Conservation (phyloP, 2,113 vertebrate genomes). For the Canis aureus region DNA sequence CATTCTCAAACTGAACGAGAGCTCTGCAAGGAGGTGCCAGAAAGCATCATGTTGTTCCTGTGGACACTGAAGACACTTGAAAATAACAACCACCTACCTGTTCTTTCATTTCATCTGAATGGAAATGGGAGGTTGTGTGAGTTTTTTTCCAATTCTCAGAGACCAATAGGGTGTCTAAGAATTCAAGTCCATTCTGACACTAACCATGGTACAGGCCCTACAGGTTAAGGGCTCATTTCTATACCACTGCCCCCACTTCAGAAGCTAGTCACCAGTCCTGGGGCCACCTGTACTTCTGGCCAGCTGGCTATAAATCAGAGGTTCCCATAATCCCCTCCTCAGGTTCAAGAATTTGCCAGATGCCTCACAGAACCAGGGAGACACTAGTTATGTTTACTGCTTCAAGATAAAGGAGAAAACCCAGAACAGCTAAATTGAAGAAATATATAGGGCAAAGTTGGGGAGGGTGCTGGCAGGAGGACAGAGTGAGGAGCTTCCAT, state of each 20-base stretch:
- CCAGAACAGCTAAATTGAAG: not conserved
- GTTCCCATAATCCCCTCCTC: no score
- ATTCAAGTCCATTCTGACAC: not conserved
- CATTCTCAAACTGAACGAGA: not conserved
- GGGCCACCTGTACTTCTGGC: not conserved
- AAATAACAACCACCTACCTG: not conserved
- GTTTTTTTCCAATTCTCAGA: not conserved
- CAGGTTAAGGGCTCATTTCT: not conserved
- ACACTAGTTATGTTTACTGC: not conserved
- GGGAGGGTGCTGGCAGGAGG: not conserved
- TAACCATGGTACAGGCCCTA: not conserved
- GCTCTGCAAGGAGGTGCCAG: not conserved
- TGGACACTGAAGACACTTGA: not conserved
- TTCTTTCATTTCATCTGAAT: not conserved
- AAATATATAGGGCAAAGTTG: not conserved
- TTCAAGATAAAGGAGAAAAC: not conserved
- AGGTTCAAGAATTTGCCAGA: not conserved
- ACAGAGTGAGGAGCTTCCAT: no score
- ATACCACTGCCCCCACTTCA: not conserved
- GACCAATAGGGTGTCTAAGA: not conserved
- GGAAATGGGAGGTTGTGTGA: not conserved
- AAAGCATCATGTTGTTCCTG: accelerated
- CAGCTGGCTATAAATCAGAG: not conserved
- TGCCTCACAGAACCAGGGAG: not conserved
- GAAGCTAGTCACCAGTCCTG: not conserved